Conservation (phyloP, 2,888 invertebrate species). For the Caenorhabditis sp. region DNA sequence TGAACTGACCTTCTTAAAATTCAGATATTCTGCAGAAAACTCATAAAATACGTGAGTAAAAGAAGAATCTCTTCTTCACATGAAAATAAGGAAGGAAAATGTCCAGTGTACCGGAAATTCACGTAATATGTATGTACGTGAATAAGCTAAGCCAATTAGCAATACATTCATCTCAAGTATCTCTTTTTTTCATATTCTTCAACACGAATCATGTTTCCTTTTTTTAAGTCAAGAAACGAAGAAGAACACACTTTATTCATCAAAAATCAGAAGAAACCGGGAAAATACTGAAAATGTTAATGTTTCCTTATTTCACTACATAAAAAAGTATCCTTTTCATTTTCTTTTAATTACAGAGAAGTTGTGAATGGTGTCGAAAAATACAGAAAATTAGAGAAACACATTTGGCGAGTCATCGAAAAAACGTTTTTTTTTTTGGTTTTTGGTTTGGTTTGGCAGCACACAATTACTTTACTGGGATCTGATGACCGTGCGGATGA, state of each 20-base stretch:
- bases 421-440: background rate
- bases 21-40: too few relatives aligned
- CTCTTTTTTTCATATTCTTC: background rate
- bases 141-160: too few relatives aligned
- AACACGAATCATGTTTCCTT: too few relatives aligned
- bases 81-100: too few relatives aligned
- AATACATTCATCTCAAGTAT: background rate
- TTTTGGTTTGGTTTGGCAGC: background rate
- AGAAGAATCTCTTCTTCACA: too few relatives aligned
- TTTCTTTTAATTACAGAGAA: conserved; percentile 12
- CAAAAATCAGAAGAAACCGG: background rate
- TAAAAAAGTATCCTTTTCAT: background rate
- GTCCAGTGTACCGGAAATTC: background rate
- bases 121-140: too few relatives aligned
- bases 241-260: background rate
- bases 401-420: conserved; percentile 7
- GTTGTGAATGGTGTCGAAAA: conserved; percentile 1
- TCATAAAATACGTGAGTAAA: too few relatives aligned
- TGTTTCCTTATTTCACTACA: too few relatives aligned
- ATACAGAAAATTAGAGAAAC: conserved; percentile 16
- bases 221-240: too few relatives aligned
- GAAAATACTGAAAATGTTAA: conserved; percentile 11
- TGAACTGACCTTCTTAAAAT: too few relatives aligned
- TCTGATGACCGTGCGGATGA: conserved; percentile 45
- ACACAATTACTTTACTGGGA: conserved; percentile 13